Evolutionary conservation across 2,888 invertebrate genomes (phyloP).

Genomic region (Bhutanitis thaidina): DNA sequence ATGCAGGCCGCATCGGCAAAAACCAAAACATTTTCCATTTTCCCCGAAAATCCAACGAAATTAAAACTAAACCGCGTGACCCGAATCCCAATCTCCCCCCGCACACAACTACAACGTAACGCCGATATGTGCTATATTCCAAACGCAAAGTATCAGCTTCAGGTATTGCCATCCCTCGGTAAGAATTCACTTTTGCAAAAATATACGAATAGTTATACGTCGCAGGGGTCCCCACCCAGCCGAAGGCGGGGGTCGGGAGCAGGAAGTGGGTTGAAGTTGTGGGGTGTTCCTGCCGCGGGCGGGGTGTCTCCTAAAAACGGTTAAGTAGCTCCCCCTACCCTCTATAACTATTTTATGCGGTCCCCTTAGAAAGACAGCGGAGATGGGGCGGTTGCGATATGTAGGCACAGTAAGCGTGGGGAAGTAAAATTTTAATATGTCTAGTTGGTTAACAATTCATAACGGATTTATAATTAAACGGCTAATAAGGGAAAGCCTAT

Average conservation of each 20-base stretch:
- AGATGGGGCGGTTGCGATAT: constrained; percentile 71
- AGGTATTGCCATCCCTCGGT: constrained; percentile 73
- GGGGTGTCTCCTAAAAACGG: constrained; percentile 80
- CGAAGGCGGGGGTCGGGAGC: constrained; percentile 47
- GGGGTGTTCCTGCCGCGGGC: constrained; percentile 65
- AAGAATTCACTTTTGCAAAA: constrained; percentile 75
- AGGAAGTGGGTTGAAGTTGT: constrained; percentile 71
- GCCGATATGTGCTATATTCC: constrained; percentile 61
- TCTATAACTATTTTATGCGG: constrained; percentile 79
- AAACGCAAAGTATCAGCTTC: constrained; percentile 58
- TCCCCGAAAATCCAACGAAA: constrained; percentile 55
- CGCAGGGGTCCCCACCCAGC: constrained; percentile 35
- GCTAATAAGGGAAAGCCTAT: constrained; percentile 55
- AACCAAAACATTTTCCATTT: constrained; percentile 51
- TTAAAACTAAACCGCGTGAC: constrained; percentile 76
- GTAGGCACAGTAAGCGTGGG: constrained; percentile 58
- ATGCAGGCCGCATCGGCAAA: constrained; percentile 46
- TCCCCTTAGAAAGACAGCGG: constrained; percentile 79
- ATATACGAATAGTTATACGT: constrained; percentile 73
- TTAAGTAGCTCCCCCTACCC: constrained; percentile 76
- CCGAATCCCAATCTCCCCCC: constrained; percentile 61
- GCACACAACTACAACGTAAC: constrained; percentile 53
- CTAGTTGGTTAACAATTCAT: constrained; percentile 77
- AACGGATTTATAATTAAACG: constrained; percentile 75
- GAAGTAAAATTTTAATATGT: constrained; percentile 77